Conservation (phyloP, 2,113 vertebrate genomes). For the Todiramphus saurophagus region DNA sequence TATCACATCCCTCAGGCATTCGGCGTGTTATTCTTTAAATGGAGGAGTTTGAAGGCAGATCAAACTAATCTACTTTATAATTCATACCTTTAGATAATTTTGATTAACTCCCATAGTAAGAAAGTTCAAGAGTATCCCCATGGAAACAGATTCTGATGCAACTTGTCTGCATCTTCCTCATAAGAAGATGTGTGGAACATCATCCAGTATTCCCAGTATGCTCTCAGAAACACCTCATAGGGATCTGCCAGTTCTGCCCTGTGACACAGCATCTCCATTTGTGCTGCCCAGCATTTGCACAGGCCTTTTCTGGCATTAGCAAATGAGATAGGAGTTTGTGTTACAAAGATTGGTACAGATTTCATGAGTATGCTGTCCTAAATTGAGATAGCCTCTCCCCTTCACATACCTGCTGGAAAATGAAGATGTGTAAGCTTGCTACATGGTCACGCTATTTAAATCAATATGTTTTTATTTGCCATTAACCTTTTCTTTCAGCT, state of each 20-base stretch:
- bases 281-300: neutral
- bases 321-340: neutral
- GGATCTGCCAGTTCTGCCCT: neutral
- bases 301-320: neutral
- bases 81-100: constrained; percentile 18
- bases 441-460: neutral
- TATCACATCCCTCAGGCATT: neutral
- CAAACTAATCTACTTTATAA: neutral
- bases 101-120: neutral
- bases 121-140: neutral
- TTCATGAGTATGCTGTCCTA: neutral
- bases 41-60: neutral
- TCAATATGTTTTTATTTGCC: neutral
- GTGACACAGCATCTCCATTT: neutral
- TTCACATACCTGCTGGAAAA: neutral
- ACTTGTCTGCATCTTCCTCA: neutral
- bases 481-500: neutral
- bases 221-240: neutral
- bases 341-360: neutral
- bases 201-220: neutral
- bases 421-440: neutral
- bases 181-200: neutral
- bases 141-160: neutral
- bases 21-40: neutral
- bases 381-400: neutral